phyloP scores from a whole-genome alignment of 23 tunicate species.

The Trididemnum miniatum region DNA sequence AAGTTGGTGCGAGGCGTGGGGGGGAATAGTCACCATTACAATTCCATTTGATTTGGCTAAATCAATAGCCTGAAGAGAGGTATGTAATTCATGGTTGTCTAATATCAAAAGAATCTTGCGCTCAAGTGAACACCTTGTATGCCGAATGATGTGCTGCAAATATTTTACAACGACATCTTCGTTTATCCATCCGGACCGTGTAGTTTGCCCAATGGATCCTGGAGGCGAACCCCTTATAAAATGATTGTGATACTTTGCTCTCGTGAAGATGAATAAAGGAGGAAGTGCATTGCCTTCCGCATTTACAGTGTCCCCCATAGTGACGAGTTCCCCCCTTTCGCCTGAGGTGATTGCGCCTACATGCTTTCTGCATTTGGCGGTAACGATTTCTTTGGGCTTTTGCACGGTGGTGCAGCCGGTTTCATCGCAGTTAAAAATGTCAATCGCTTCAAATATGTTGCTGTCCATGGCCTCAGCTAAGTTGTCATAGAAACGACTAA shows the following conservation, averaged over 20 bases:
- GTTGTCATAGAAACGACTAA: neutral
- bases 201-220: neutral
- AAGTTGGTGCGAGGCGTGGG: neutral
- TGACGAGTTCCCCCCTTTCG: neutral
- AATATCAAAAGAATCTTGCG: neutral
- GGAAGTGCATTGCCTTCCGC: neutral
- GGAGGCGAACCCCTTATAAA: neutral
- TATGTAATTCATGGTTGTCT: neutral
- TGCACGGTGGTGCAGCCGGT: too few species aligned
- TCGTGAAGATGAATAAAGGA: neutral
- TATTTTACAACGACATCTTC: neutral
- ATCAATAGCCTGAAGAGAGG: neutral
- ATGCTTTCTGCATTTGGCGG: too few species aligned
- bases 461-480: too few species aligned
- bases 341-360: neutral
- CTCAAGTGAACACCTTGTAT: too few species aligned
- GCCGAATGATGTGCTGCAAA: neutral
- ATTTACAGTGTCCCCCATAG: neutral
- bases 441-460: too few species aligned
- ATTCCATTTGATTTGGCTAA: neutral
- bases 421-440: too few species aligned
- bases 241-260: neutral
- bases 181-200: neutral
- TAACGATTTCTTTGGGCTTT: too few species aligned
- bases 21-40: neutral